Base-by-base conservation (phyloP, 2,797 vertebrate species). In the Natrix natrix region DNA sequence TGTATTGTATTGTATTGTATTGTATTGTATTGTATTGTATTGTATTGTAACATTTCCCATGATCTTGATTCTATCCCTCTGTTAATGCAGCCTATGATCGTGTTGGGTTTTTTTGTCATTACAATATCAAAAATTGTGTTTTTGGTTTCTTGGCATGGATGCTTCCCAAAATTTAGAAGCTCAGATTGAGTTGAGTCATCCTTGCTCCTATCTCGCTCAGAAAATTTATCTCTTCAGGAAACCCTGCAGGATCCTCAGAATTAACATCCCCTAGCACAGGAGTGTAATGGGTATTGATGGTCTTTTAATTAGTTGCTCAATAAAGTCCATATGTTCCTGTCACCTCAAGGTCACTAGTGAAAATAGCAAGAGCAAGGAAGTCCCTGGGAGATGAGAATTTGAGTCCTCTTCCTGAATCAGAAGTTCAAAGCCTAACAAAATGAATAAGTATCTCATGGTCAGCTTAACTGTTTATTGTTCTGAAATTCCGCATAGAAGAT, bases 251-350 rank as follows among this genome's bases (percentile, higher is more conserved):
- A 12, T 86, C 55, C 87, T 91, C 74, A 60, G 87, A 88, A 92
- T 92, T 90, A 61, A 78, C 54, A 28, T 61, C 91, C 86, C 69
- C 56, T 32, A 28, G 43, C 61, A 54, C 63, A 60, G 59, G 2
- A 57, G 63, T 22, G 13, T 93, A 93, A 91, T 86, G 22, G 17
- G 24, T 91, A 90, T 89, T 56, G 48, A 93, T 89, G n/a, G 37
- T 8, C 56, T 60, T 92, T 93, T 57, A 92, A 93, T 91, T 90
- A 61, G 60, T 92, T 95, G 69, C 60, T 87, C 93, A 92, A 20
- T 94, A 74, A 94, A 92, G 92, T 57, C 87, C 74, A 61, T 59
- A 92, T 2, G 12, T 37, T 93, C 8, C 52, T 43, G 52, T 92
- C 52, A 56, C 74, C 43, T 74, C 4, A 11, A 28, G 86, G 43